These are phyloP conservation scores for Linurgus olivaceus DNA, from an alignment of 2,797 vertebrate genomes.

Conservation along the genomic window DNA sequence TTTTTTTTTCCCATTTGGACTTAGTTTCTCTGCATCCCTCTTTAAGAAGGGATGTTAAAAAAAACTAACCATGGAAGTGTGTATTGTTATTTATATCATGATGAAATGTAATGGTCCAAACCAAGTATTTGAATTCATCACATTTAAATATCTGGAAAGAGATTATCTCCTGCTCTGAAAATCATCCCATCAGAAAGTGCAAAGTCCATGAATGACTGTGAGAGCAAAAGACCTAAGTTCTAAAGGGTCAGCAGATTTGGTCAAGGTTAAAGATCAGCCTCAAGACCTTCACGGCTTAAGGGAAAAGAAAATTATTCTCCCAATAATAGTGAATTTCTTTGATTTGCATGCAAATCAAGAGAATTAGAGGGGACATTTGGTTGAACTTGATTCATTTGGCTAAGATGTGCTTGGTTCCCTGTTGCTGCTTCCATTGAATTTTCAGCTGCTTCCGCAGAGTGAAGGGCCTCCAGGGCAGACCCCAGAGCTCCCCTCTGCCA, in stretches of 20 bases:
- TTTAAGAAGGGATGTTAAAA: background rate
- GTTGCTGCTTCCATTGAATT: background rate
- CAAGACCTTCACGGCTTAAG: background rate
- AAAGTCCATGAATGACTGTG: background rate
- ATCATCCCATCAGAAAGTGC: background rate
- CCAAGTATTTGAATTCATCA: background rate
- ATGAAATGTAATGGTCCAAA: background rate
- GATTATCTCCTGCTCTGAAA: background rate
- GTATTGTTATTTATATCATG: background rate
- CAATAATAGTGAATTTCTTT: background rate
- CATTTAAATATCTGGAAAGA: background rate
- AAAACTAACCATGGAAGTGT: background rate
- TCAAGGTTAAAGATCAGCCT: background rate
- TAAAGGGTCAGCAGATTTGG: background rate
- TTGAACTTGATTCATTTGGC: background rate
- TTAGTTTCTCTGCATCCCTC: background rate
- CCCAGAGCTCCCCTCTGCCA: background rate
- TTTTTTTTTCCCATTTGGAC: background rate
- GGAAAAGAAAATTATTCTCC: background rate
- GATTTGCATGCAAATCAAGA: background rate
- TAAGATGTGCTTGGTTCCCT: background rate
- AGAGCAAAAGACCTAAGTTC: background rate
- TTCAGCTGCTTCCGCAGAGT: background rate
- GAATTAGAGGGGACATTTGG: background rate
- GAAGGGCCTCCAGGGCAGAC: background rate